These are phyloP conservation scores for Drosophila hamatofila DNA, from an alignment of 2,888 invertebrate genomes.

Conservation along the genomic window DNA sequence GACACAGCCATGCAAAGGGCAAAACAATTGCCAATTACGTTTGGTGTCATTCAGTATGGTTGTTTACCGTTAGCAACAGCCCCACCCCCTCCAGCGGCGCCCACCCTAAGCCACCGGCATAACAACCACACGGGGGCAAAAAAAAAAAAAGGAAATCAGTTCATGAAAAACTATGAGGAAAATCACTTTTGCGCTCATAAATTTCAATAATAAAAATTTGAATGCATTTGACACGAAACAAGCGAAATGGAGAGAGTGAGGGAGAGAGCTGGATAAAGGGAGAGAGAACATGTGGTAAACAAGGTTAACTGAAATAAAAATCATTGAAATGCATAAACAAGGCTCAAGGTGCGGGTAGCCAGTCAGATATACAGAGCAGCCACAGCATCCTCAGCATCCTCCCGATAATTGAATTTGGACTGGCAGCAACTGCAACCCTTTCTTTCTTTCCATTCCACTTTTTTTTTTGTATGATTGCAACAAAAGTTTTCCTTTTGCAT, in stretches of 20 bases:
- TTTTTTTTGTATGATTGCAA: conserved; percentile 5
- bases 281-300: conserved; percentile 43
- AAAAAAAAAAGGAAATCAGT: conserved; percentile 22
- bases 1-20: conserved; percentile 39
- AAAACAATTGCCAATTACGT: conserved; percentile 80
- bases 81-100: conserved; percentile 2
- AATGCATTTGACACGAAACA: conserved; percentile 78
- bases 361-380: conserved; percentile 17
- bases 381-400: conserved; percentile 13
- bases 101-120: conserved; percentile 65
- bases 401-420: conserved; percentile 72
- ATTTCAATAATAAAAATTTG: conserved; percentile 82
- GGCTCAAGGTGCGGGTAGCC: conserved; percentile 68
- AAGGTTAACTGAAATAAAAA: conserved; percentile 77
- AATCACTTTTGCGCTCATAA: conserved; percentile 80
- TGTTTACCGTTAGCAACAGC: conserved; percentile 50
- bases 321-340: conserved; percentile 69
- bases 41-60: conserved; percentile 43
- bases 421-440: conserved; percentile 57
- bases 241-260: conserved; percentile 18
- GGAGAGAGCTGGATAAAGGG: background rate
- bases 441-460: conserved; percentile 15
- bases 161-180: conserved; percentile 71
- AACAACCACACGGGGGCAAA: conserved; percentile 25
- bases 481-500: conserved; percentile 66